Evolutionary conservation across 2,797 vertebrate species (phyloP).

Genomic region (Sitta carolinensis): DNA sequence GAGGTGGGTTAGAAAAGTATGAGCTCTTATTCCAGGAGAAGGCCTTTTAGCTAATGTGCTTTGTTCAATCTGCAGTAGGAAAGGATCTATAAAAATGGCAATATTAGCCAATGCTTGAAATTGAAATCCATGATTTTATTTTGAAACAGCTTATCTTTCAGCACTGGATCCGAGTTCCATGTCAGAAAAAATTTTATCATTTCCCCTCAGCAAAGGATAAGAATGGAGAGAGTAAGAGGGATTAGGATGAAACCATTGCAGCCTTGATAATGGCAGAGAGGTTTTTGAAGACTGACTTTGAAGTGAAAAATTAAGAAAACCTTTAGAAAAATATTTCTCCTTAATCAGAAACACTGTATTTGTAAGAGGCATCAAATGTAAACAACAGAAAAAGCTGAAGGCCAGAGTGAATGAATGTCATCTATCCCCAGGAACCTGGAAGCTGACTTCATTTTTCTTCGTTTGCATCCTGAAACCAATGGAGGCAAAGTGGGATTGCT

Average conservation of each 20-base stretch:
- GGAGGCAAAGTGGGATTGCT: not conserved
- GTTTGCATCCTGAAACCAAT: not conserved
- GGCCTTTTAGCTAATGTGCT: not conserved
- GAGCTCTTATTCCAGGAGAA: not conserved
- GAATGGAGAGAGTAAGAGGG: slow-evolving; percentile 35
- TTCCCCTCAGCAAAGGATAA: slow-evolving; percentile 56
- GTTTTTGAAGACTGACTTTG: slow-evolving; percentile 57
- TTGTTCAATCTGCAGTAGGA: slow-evolving; percentile 6
- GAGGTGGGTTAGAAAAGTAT: not conserved
- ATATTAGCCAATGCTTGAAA: slow-evolving; percentile 50
- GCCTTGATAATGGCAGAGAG: slow-evolving; percentile 44
- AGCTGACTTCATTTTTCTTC: not conserved
- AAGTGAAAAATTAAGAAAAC: slow-evolving; percentile 58
- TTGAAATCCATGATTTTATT: slow-evolving; percentile 56
- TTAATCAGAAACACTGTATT: slow-evolving; percentile 23
- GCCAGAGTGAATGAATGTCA: not conserved
- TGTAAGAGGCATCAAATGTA: slow-evolving; percentile 30
- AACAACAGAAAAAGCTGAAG: slow-evolving; percentile 21
- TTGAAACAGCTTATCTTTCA: slow-evolving; percentile 59
- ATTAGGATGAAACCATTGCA: slow-evolving; percentile 60
- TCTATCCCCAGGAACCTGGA: not conserved
- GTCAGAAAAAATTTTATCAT: slow-evolving; percentile 50
- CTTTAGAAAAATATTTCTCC: not conserved
- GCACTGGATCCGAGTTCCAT: slow-evolving; percentile 1
- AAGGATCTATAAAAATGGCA: slow-evolving; percentile 35